Percentiles rank a stretch among this genome's conserved stretches.
Conservation (phyloP, 2,113 vertebrate genomes). For the Bufo gargarizans region DNA sequence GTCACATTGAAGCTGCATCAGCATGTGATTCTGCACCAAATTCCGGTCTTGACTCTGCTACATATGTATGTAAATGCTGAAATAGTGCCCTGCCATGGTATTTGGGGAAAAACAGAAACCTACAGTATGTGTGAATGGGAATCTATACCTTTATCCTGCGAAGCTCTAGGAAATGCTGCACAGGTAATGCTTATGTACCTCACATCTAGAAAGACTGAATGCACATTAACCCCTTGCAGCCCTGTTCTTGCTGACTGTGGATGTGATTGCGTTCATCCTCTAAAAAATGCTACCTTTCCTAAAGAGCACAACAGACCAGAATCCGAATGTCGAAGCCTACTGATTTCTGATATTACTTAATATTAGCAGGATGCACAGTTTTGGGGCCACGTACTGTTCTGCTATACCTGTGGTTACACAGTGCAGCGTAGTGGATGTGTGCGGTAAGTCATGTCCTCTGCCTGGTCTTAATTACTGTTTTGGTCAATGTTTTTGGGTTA, state of each 20-base stretch:
- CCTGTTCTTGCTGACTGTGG: not conserved
- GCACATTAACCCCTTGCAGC: not conserved
- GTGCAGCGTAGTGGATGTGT: not conserved
- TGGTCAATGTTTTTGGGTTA: not conserved
- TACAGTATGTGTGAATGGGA: not conserved
- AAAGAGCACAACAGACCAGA: not conserved
- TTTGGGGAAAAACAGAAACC: not conserved
- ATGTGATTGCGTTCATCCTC: not conserved
- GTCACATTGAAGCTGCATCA: not conserved
- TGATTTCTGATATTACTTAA: not conserved
- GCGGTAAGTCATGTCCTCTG: conserved; percentile 2
- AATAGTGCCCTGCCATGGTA: not conserved
- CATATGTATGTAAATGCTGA: not conserved
- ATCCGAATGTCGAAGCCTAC: not conserved
- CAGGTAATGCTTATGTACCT: not conserved
- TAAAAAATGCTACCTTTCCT: not conserved
- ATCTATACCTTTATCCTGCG: not conserved
- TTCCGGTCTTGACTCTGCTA: not conserved
- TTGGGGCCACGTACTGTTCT: not conserved
- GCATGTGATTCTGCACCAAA: too few relatives aligned
- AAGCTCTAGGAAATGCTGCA: not conserved
- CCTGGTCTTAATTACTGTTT: not conserved
- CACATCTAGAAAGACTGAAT: not conserved
- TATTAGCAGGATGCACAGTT: not conserved
- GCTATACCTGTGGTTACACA: not conserved